Evolutionary conservation across 2,797 vertebrate genomes (phyloP).

Genomic region (Amniataba percoides): DNA sequence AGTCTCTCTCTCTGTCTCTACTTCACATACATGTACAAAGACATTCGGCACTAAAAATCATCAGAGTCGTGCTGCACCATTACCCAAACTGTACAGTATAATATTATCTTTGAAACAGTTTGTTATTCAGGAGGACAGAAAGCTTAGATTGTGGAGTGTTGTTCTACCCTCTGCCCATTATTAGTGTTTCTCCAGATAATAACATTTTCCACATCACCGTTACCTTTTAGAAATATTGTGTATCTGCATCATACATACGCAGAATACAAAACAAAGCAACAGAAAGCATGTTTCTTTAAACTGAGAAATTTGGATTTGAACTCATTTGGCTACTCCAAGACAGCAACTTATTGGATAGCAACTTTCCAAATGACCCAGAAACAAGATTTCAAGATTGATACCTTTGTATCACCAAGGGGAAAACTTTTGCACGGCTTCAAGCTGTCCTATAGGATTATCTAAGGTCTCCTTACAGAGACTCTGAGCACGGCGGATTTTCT

Average conservation of each 20-base stretch:
- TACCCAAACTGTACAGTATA: constrained; percentile 54
- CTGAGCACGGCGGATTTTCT: constrained; percentile 36
- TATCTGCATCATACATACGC: constrained; percentile 58
- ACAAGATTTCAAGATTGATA: constrained; percentile 33
- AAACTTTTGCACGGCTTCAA: constrained; percentile 24
- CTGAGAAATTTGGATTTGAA: constrained; percentile 52
- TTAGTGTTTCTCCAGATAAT: constrained; percentile 29
- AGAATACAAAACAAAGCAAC: constrained; percentile 52
- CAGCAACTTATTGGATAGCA: constrained; percentile 21
- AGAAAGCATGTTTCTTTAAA: constrained; percentile 76
- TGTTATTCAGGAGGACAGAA: constrained; percentile 38
- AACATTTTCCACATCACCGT: constrained; percentile 51
- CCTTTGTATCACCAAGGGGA: constrained; percentile 14
- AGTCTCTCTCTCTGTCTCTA: constrained; percentile 48
- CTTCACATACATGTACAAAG: constrained; percentile 47
- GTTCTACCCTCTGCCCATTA: constrained; percentile 16
- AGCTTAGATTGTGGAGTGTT: constrained; percentile 28
- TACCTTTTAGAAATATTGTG: constrained; percentile 50
- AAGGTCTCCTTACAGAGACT: constrained; percentile 31
- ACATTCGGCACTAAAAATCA: constrained; percentile 35
- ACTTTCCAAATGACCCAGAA: constrained; percentile 2
- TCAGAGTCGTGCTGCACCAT: constrained; percentile 56
- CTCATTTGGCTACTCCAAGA: constrained; percentile 31
- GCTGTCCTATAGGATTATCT: constrained; percentile 44
- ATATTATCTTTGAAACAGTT: constrained; percentile 45